Evolutionary conservation across 2,113 vertebrate genomes (phyloP).

Genomic region (Podiceps cristatus): DNA sequence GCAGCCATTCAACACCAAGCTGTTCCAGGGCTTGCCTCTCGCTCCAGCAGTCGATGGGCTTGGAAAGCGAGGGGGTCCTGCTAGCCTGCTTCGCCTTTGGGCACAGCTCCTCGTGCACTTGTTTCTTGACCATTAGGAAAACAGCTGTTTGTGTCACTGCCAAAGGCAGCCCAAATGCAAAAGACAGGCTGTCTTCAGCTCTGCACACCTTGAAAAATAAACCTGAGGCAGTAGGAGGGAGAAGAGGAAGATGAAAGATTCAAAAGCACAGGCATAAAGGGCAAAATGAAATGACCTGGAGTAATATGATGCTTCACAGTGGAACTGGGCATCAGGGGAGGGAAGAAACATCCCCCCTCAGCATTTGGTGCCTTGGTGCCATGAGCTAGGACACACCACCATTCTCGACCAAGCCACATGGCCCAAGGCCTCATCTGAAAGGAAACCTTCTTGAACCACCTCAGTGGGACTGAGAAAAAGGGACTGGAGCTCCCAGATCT

Average conservation of each 20-base stretch:
- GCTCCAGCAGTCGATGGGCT: neutral
- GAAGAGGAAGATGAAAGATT: neutral
- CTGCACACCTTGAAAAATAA: neutral
- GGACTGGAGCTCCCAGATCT: neutral
- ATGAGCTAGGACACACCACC: neutral
- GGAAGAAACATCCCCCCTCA: neutral
- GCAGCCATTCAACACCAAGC: fast-evolving
- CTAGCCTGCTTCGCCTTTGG: neutral
- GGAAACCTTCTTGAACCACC: neutral
- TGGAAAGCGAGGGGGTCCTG: neutral
- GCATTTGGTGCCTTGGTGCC: neutral
- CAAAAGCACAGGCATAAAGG: neutral
- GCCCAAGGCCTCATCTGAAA: neutral
- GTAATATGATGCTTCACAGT: neutral
- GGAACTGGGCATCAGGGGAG: neutral
- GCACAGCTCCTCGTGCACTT: neutral
- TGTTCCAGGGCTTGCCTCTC: neutral
- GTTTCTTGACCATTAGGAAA: neutral
- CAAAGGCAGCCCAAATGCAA: neutral
- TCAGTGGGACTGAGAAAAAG: neutral
- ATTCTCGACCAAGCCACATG: neutral
- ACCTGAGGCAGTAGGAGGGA: neutral
- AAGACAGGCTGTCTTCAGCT: neutral
- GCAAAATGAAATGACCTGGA: neutral
- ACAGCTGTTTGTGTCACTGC: neutral